phyloP scores from a whole-genome alignment of 1,140 invertebrate species.

The Drosophila nannoptera region DNA sequence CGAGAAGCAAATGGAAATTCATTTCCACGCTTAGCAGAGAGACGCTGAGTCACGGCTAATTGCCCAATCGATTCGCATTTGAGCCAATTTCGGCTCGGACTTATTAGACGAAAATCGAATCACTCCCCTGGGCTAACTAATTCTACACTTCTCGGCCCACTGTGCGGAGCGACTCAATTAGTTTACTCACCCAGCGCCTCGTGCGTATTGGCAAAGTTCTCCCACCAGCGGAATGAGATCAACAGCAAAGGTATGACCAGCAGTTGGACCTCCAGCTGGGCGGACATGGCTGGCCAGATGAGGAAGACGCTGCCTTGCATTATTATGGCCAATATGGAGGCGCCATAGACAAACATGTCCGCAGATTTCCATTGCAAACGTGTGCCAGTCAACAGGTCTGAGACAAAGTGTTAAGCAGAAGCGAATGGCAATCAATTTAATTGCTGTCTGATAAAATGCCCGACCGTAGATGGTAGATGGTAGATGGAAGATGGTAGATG shows the following conservation, averaged over 20 bases:
- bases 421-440: constrained; percentile 72
- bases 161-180: constrained; percentile 2
- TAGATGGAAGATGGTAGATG: constrained; percentile 7
- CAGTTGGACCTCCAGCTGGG: constrained; percentile 80
- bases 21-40: too few relatives aligned
- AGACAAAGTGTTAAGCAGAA: constrained; percentile 32
- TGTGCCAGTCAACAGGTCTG: constrained; percentile 62
- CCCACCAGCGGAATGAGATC: constrained; percentile 91
- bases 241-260: constrained; percentile 85
- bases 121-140: neutral
- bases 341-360: constrained; percentile 40
- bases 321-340: constrained; percentile 80
- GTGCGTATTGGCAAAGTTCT: constrained; percentile 84
- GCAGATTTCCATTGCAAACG: constrained; percentile 60
- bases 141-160: neutral
- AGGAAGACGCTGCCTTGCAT: constrained; percentile 83
- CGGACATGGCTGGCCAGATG: constrained; percentile 83
- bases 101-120: neutral
- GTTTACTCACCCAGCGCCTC: constrained; percentile 76
- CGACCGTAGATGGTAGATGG: constrained; percentile 19
- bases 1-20: too few relatives aligned
- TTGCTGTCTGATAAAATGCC: constrained; percentile 65
- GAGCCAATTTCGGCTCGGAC: too few relatives aligned
- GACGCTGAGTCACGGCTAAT: too few relatives aligned
- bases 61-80: too few relatives aligned